Percentiles rank a stretch among this genome's conserved stretches.
Evolutionary conservation across 1,140 invertebrate genomes (phyloP).

Genomic region (Daktulosphaira vitifoliae): DNA sequence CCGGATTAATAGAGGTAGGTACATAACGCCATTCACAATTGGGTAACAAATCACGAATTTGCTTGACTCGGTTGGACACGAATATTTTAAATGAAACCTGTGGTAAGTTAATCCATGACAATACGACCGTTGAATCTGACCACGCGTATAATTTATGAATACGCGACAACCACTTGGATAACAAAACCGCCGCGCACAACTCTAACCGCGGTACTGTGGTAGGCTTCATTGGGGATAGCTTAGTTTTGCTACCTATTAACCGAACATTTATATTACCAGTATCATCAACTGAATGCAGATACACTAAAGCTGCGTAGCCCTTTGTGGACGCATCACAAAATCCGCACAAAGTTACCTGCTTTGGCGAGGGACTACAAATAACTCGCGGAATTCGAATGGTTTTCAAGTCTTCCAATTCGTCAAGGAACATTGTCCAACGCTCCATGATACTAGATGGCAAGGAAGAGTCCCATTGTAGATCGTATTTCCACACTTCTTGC

Average conservation of each 20-base stretch:
- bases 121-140: slow-evolving; percentile 41
- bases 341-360: not conserved
- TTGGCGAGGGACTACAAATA: not conserved
- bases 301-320: slow-evolving; percentile 40
- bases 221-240: slow-evolving; percentile 40
- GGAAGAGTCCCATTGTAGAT: not conserved
- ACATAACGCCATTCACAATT: slow-evolving; percentile 33
- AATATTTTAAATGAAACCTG: slow-evolving; percentile 34
- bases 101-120: slow-evolving; percentile 38
- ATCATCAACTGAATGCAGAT: slow-evolving; percentile 33
- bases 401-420: not conserved
- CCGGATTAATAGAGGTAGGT: slow-evolving; percentile 40
- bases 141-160: slow-evolving; percentile 35
- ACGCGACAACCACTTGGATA: slow-evolving; percentile 32
- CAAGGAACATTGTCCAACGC: not conserved
- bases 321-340: slow-evolving; percentile 41
- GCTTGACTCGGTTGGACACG: slow-evolving; percentile 28
- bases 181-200: slow-evolving; percentile 41
- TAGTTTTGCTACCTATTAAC: slow-evolving; percentile 32
- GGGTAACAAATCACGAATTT: not conserved
- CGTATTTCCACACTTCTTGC: not conserved
- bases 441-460: not conserved
- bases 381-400: not conserved
- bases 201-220: slow-evolving; percentile 42
- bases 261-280: not conserved